Conservation (phyloP, 2,113 vertebrate genomes). For the Vireo altiloquus region DNA sequence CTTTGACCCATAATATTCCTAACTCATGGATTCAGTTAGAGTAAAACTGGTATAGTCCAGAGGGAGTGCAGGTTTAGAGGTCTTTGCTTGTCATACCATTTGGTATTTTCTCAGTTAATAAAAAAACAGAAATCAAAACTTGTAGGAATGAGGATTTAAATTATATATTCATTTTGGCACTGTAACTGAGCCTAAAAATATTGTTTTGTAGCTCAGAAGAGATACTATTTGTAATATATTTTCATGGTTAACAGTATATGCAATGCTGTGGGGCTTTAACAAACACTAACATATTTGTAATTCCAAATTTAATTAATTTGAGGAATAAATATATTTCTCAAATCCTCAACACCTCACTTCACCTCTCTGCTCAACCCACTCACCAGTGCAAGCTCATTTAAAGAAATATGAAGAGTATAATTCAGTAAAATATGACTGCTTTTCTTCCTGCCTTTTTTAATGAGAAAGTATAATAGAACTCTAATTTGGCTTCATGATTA, state of each 20-base stretch:
- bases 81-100: neutral
- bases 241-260: neutral
- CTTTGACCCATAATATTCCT: slow-evolving; percentile 19
- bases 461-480: neutral
- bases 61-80: neutral
- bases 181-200: neutral
- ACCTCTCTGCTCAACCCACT: neutral
- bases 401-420: neutral
- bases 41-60: neutral
- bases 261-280: neutral
- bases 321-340: slow-evolving; percentile 3
- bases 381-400: neutral
- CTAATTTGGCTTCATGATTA: neutral
- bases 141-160: neutral
- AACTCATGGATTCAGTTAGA: neutral
- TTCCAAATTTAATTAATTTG: slow-evolving; percentile 25
- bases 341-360: neutral
- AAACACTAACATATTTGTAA: neutral
- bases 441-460: neutral
- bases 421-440: neutral
- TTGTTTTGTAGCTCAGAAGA: neutral
- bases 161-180: neutral
- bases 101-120: neutral
- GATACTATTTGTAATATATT: neutral
- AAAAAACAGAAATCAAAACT: neutral